Evolutionary conservation across 2,888 invertebrate genomes (phyloP).

Genomic region (Helleia helle): DNA sequence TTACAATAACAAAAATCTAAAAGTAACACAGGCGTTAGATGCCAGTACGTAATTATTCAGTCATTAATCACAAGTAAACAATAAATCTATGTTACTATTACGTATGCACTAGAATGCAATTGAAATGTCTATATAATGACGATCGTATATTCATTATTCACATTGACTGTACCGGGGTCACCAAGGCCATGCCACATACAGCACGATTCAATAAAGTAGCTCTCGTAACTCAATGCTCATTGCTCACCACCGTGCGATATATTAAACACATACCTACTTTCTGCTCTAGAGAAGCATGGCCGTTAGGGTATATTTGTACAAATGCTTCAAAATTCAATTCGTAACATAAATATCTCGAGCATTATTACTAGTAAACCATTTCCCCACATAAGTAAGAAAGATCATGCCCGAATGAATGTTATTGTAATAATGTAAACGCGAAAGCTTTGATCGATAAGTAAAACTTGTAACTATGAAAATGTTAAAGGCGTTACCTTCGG

Average conservation of each 20-base stretch:
- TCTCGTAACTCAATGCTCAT: conserved; percentile 24
- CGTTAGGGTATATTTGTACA: conserved; percentile 36
- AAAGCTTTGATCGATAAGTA: conserved; percentile 47
- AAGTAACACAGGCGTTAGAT: conserved; percentile 16
- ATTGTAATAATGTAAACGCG: conserved; percentile 54
- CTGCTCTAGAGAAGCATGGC: conserved; percentile 54
- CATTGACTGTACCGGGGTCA: conserved; percentile 34
- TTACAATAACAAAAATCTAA: not conserved
- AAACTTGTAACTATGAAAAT: conserved; percentile 26
- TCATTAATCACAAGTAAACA: conserved; percentile 35
- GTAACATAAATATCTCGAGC: conserved; percentile 49
- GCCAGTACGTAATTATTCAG: conserved; percentile 27
- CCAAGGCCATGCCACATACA: conserved; percentile 49
- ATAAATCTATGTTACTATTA: conserved; percentile 38
- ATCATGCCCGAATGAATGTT: conserved; percentile 67
- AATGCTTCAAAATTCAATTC: conserved; percentile 44
- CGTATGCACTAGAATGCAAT: conserved; percentile 42
- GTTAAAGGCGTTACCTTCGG: conserved; percentile 80
- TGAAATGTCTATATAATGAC: conserved; percentile 36
- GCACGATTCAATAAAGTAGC: conserved; percentile 28
- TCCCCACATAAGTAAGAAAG: conserved; percentile 58
- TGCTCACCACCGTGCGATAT: conserved; percentile 31
- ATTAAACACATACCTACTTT: conserved; percentile 30
- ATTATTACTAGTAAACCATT: conserved; percentile 52
- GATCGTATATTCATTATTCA: conserved; percentile 35